Percentiles rank a stretch among this genome's conserved stretches.
phyloP scores from a whole-genome alignment of 2,888 invertebrate species.

The Xylocampa areola region DNA sequence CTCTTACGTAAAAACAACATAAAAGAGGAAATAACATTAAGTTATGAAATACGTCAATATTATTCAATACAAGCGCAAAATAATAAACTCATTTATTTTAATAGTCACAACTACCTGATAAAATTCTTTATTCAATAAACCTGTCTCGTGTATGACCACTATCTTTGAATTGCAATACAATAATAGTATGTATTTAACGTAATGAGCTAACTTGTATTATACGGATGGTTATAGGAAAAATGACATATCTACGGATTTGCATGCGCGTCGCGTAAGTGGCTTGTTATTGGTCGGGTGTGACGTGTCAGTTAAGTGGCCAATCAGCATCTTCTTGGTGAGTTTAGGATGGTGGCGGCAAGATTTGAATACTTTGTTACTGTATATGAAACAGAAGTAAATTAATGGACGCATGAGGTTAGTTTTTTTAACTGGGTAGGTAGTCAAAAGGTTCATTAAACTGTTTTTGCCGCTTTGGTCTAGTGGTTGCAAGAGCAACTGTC shows the following conservation, averaged over 20 bases:
- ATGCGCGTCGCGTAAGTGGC: conserved; percentile 2
- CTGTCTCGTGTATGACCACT: not conserved
- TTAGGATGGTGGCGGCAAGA: conserved; percentile 18
- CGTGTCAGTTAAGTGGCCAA: conserved; percentile 17
- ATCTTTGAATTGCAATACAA: conserved; percentile 21
- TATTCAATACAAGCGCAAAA: no score
- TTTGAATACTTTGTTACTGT: conserved; percentile 10
- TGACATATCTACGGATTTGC: conserved; percentile 25
- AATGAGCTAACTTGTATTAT: conserved; percentile 20
- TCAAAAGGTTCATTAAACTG: no score
- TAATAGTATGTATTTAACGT: conserved; percentile 5
- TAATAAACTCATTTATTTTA: no score
- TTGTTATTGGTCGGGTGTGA: conserved; percentile 12
- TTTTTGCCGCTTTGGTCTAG: no score
- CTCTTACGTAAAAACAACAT: no score
- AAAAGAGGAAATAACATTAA: no score
- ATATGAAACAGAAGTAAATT: no score
- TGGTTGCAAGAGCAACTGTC: no score
- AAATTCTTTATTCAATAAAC: not conserved
- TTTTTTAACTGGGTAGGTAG: no score
- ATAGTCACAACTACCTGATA: no score
- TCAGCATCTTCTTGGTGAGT: conserved; percentile 5
- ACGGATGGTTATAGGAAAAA: conserved; percentile 16
- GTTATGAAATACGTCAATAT: no score
- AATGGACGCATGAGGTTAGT: no score